These are phyloP conservation scores for Cataglyphis albicans DNA, from an alignment of 2,888 invertebrate species.

Conservation along the genomic window DNA sequence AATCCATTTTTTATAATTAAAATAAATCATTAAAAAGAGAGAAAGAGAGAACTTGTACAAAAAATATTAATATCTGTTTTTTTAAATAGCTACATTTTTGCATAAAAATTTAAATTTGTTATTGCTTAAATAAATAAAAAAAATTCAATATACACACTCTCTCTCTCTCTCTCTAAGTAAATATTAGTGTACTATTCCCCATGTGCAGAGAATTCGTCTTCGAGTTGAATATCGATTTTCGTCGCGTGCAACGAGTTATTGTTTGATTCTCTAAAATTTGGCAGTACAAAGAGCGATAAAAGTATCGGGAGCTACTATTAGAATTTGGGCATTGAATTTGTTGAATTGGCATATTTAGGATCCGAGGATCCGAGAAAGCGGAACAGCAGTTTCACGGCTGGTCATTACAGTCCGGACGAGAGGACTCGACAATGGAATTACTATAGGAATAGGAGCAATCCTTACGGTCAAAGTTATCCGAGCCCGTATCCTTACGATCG, in stretches of 20 bases:
- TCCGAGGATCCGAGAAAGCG: conserved; percentile 61
- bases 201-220: conserved; percentile 16
- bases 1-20: neutral
- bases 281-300: conserved; percentile 2
- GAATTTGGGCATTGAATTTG: conserved; percentile 6
- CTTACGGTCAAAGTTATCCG: conserved; percentile 4
- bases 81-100: neutral
- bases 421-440: conserved; percentile 13
- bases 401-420: conserved; percentile 26
- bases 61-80: neutral
- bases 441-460: conserved; percentile 33
- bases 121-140: neutral
- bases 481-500: conserved; percentile 44
- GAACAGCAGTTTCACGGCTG: conserved; percentile 24
- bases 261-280: conserved; percentile 33
- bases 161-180: neutral
- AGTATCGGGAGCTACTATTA: conserved; percentile 15
- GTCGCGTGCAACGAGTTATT: conserved; percentile 29
- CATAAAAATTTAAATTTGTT: neutral
- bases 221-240: conserved; percentile 20
- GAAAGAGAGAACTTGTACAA: neutral
- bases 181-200: neutral
- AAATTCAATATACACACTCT: neutral
- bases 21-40: neutral
- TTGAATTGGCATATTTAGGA: conserved; percentile 40